Evolutionary conservation across 1,140 invertebrate genomes (phyloP), one percentile per base, ranked within the genome.

Genomic region (Popillia japonica): DNA sequence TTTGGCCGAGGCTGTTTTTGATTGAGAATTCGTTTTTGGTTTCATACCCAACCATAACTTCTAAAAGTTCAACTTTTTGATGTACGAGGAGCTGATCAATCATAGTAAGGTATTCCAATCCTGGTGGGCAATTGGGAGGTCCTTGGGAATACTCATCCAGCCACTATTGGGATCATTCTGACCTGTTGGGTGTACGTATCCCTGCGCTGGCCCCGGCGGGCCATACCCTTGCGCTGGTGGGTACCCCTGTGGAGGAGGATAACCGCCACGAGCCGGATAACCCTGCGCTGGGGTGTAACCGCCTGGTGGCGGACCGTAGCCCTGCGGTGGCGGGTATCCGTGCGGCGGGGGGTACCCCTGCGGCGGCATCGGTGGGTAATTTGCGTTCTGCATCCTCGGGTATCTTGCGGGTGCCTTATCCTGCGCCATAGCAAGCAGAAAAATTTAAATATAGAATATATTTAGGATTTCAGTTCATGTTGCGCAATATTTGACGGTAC

Each of bases 71-170:
- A 9, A 96, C 91, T 88, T 96, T 95, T 87, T 97, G 96, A 83
- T 97, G 93, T 64, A 98, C 91, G 77, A 97, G 88, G 61, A 98
- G 88, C 82, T 95, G 92, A 87, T 98, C 96, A 90, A 98, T 92
- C 90, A 90, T 91, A 86, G 94, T 95, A 88, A 98, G 93, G 91
- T 96, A 98, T 90, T 97, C 96, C 90, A 98, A 93, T 80, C 96
- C 96, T 84, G 92, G 94, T 75, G 94, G 96, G 89, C 94, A 97
- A 86, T 92, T 95, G 90, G 87, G 89, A 86, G 90, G 92, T 82
- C 90, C 91, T 88, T 90, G 89, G 92, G 94, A 86, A 92, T 90
- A 89, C 88, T 91, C 93, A 95, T 95, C 94, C 94, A 96, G 80
- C 92, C 93, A 91, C 90, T 48, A 75, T 42, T 75, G n/a, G 74